These are phyloP conservation scores for Mesembrinibis cayennensis DNA, from an alignment of 2,113 vertebrate genomes.

Conservation along the genomic window DNA sequence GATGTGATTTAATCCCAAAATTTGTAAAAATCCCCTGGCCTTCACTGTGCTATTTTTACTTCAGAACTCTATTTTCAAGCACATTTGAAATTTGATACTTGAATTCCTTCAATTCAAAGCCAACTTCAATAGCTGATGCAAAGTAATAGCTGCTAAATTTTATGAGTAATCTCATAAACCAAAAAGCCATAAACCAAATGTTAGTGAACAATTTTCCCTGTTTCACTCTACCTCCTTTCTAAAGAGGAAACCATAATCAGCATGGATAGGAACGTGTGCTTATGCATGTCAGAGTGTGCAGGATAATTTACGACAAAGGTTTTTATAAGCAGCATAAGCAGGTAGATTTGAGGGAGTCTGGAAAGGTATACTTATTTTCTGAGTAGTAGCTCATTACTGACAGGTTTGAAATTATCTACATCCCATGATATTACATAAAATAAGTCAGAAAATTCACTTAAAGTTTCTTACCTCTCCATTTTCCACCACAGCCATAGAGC, in stretches of 20 bases:
- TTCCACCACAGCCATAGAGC: slow-evolving; percentile 95
- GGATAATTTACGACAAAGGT: neutral
- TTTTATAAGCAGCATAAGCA: neutral
- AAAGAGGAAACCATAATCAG: neutral
- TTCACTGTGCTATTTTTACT: neutral
- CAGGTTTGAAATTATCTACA: neutral
- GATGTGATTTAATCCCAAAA: neutral
- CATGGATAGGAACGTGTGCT: neutral
- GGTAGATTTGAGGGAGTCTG: neutral
- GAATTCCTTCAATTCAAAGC: neutral
- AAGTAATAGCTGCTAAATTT: neutral
- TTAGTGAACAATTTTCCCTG: neutral
- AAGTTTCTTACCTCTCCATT: slow-evolving; percentile 87
- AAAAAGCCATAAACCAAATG: neutral
- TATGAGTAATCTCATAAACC: neutral
- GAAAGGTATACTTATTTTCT: neutral
- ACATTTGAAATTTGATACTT: neutral
- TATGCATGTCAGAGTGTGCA: neutral
- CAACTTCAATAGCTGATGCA: neutral
- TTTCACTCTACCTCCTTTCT: neutral
- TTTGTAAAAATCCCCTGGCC: neutral
- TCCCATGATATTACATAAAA: neutral
- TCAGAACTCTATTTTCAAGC: neutral
- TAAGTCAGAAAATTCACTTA: neutral
- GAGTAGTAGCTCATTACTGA: neutral